A percentile compares a stretch with the other conserved stretches of the same genome.
These are phyloP conservation scores for Callyntrura guangdongensis DNA, from an alignment of 2,888 invertebrate species.

Conservation along the genomic window DNA sequence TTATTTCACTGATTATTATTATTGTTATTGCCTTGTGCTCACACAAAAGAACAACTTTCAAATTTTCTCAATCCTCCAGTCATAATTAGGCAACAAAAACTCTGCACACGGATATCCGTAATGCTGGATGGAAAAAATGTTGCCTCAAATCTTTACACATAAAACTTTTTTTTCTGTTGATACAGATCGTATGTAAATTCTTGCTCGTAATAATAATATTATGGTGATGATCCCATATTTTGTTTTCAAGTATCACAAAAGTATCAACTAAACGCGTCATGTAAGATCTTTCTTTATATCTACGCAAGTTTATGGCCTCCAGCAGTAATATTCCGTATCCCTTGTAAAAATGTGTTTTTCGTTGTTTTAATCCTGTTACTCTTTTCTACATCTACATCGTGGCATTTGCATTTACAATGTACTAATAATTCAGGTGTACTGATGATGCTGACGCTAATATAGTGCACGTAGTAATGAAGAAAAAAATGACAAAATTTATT, in stretches of 20 bases:
- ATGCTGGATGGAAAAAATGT: conserved; percentile 35
- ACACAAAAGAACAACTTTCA: conserved; percentile 69
- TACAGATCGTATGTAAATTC: conserved; percentile 68
- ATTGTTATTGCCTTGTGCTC: conserved; percentile 71
- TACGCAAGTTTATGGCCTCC: conserved; percentile 61
- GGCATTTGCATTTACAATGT: too few relatives aligned
- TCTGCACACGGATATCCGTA: conserved; percentile 73
- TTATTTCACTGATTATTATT: conserved; percentile 75
- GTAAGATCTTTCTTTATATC: background rate
- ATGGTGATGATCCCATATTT: conserved; percentile 62
- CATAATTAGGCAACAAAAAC: conserved; percentile 74
- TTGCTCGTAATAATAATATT: conserved; percentile 48
- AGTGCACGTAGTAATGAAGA: conserved; percentile 61
- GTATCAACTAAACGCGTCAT: conserved; percentile 54
- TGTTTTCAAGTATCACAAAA: conserved; percentile 24
- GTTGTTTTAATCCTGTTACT: conserved; percentile 52
- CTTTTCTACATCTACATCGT: conserved; percentile 29
- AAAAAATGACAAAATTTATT: conserved; percentile 75
- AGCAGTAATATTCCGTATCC: conserved; percentile 44
- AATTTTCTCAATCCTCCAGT: conserved; percentile 60
- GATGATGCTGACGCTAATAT: conserved; percentile 32
- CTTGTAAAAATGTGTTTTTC: conserved; percentile 35
- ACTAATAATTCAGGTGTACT: conserved; percentile 28
- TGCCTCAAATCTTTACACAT: conserved; percentile 7
- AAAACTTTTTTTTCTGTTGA: conserved; percentile 40